Percentiles rank a stretch among this genome's conserved stretches.
Evolutionary conservation across 2,797 vertebrate species (phyloP).

Genomic region (Neosilurus hyrtlii): DNA sequence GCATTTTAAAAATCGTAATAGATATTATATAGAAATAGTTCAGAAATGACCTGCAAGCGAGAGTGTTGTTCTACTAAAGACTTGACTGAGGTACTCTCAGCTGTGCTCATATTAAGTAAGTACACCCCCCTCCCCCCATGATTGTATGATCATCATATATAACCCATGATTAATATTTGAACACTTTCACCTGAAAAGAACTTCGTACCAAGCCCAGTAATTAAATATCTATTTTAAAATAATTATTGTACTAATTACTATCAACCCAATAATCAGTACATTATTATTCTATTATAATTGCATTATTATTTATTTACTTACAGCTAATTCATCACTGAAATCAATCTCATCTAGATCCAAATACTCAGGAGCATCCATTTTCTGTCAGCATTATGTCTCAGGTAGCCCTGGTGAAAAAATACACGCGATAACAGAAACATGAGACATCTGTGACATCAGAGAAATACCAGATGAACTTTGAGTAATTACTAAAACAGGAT

Average conservation of each 20-base stretch:
- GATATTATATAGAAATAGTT: not conserved
- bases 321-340: conserved; percentile 93
- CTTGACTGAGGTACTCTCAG: not conserved
- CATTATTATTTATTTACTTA: conserved; percentile 70
- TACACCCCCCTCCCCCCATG: too few species aligned
- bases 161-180: not conserved
- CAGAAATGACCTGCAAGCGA: not conserved
- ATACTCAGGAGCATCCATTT: conserved; percentile 98
- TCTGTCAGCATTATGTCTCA: conserved; percentile 76
- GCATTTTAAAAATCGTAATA: not conserved
- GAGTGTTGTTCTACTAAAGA: not conserved
- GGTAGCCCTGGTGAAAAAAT: conserved; percentile 23
- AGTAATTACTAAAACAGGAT: not conserved
- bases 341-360: conserved; percentile 99
- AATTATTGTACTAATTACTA: not conserved
- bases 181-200: not conserved
- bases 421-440: not conserved
- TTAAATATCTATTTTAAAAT: not conserved
- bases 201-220: not conserved
- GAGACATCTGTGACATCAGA: not conserved
- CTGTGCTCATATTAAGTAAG: not conserved
- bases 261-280: not conserved
- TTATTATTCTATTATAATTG: not conserved
- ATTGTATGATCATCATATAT: too few species aligned
- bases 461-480: not conserved